phyloP scores from a whole-genome alignment of 2,797 vertebrate species.

The Orestias chungarensis region DNA sequence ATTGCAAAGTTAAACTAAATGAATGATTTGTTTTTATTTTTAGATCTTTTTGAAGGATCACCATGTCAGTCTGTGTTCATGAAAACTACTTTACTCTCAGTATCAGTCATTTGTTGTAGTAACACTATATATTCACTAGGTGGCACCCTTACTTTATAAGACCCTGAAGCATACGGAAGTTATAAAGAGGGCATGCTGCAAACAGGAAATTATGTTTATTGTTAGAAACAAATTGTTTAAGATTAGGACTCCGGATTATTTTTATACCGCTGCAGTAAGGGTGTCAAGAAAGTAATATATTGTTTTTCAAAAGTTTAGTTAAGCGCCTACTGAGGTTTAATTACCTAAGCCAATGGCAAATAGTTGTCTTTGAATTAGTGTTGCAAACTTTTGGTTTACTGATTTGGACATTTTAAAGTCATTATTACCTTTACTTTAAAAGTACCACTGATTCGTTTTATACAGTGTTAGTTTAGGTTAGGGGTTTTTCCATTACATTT shows the following conservation, averaged over 20 bases:
- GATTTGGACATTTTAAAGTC: not conserved
- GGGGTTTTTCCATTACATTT: not conserved
- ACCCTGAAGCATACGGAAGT: not conserved
- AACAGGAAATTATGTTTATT: not conserved
- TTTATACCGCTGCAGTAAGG: not conserved
- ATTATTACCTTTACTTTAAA: not conserved
- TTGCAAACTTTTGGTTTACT: not conserved
- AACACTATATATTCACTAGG: conserved; percentile 43
- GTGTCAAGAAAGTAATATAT: not conserved
- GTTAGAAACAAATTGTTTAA: not conserved
- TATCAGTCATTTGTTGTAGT: conserved; percentile 25
- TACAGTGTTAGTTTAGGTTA: not conserved
- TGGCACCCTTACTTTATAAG: conserved; percentile 32
- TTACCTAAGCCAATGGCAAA: not conserved
- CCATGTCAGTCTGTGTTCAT: not conserved
- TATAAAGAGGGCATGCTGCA: not conserved
- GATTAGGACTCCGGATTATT: not conserved
- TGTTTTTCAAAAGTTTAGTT: not conserved
- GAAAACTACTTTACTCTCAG: not conserved
- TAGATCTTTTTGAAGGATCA: too few relatives aligned
- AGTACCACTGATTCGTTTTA: not conserved
- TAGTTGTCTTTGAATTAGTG: not conserved
- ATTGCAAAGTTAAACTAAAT: too few relatives aligned
- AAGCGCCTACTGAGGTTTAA: not conserved
- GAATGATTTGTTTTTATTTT: not conserved